Conservation (phyloP, 2,888 invertebrate species). For the Phragmatobia fuliginosa region DNA sequence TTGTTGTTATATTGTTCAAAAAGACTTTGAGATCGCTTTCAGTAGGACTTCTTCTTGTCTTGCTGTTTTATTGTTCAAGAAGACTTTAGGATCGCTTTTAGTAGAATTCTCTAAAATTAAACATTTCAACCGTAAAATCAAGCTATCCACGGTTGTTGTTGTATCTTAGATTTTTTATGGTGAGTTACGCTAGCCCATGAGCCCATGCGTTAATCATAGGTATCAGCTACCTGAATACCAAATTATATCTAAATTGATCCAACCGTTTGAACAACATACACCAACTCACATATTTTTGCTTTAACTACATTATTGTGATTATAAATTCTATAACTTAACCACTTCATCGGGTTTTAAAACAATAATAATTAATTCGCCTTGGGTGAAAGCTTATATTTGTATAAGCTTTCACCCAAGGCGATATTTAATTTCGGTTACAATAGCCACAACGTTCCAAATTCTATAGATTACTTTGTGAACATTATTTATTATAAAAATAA, state of each 20-base stretch:
- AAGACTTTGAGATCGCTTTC: too few relatives aligned
- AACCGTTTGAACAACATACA: too few relatives aligned
- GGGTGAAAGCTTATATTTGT: too few relatives aligned
- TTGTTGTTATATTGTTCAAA: neutral
- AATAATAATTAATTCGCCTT: too few relatives aligned
- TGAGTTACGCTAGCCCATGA: too few relatives aligned
- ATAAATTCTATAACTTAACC: neutral
- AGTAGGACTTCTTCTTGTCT: neutral
- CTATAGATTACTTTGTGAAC: neutral
- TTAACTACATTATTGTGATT: neutral
- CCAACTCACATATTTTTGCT: neutral
- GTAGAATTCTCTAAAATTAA: too few relatives aligned
- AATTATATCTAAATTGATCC: too few relatives aligned
- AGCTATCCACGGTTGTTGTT: too few relatives aligned
- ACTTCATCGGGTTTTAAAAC: neutral
- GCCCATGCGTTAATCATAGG: too few relatives aligned
- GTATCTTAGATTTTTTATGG: too few relatives aligned
- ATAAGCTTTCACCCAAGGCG: neutral
- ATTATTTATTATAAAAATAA: neutral
- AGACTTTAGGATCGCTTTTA: too few relatives aligned
- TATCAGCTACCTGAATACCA: neutral
- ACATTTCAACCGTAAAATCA: too few relatives aligned
- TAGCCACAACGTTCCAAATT: neutral
- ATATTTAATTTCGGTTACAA: neutral
- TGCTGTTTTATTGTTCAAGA: neutral